phyloP scores from a whole-genome alignment of 1,140 invertebrate genomes.

The Drosophila watanabei region DNA sequence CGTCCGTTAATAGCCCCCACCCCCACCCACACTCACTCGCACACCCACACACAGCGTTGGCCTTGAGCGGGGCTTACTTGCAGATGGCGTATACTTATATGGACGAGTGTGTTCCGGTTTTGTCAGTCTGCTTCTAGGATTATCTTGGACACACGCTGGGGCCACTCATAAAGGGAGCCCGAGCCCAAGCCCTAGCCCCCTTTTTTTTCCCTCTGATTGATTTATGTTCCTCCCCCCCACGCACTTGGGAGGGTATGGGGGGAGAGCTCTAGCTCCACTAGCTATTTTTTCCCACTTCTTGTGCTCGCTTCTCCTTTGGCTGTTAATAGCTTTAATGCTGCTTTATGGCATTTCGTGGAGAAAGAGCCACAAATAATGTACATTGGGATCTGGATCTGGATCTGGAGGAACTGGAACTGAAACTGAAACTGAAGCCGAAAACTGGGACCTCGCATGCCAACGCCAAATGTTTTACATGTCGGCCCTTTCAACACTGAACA shows the following conservation, averaged over 20 bases:
- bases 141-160: conserved; percentile 59
- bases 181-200: conserved; percentile 10
- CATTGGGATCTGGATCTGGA: conserved; percentile 13
- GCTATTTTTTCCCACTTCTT: conserved; percentile 6
- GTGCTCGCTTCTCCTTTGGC: conserved; percentile 44
- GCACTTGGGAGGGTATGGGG: background rate
- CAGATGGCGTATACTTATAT: conserved; percentile 14
- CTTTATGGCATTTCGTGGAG: conserved; percentile 77
- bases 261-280: conserved; percentile 23
- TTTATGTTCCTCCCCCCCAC: conserved; percentile 52
- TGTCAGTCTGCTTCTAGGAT: conserved; percentile 44
- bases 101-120: conserved; percentile 10
- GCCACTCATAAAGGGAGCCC: conserved; percentile 58
- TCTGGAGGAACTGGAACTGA: conserved; percentile 19
- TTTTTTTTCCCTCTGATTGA: conserved; percentile 60
- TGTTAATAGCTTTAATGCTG: conserved; percentile 83
- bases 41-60: background rate
- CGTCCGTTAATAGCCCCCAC: conserved; percentile 13
- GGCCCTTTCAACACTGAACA: conserved; percentile 31
- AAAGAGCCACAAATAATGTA: conserved; percentile 21
- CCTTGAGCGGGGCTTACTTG: conserved; percentile 24
- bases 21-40: background rate
- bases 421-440: conserved; percentile 11
- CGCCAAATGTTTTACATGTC: conserved; percentile 80
- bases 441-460: conserved; percentile 73